These are phyloP conservation scores for Ecliptopera silaceata DNA, from an alignment of 2,888 invertebrate species.

Conservation along the genomic window DNA sequence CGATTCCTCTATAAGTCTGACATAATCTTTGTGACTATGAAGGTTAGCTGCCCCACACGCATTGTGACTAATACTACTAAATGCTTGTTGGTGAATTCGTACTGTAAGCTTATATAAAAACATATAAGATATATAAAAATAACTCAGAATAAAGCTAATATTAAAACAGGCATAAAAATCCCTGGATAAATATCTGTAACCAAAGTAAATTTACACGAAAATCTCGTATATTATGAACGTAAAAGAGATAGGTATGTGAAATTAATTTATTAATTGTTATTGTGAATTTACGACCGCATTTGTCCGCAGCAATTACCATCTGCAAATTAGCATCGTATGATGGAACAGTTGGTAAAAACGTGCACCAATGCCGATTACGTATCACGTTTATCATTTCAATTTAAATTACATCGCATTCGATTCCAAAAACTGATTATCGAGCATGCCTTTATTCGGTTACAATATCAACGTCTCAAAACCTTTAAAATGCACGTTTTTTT, in stretches of 20 bases:
- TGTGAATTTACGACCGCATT: constrained; percentile 3
- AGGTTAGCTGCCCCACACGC: too few relatives aligned
- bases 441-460: constrained; percentile 31
- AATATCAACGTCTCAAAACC: constrained; percentile 27
- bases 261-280: constrained; percentile 4
- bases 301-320: constrained; percentile 13
- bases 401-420: constrained; percentile 36
- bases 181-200: too few relatives aligned
- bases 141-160: too few relatives aligned
- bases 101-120: too few relatives aligned
- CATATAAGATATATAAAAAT: too few relatives aligned
- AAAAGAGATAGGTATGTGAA: not conserved
- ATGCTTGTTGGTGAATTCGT: too few relatives aligned
- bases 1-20: too few relatives aligned
- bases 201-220: too few relatives aligned
- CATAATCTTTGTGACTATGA: too few relatives aligned
- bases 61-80: too few relatives aligned
- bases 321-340: constrained; percentile 13
- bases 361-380: constrained; percentile 34
- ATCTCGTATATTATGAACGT: too few relatives aligned
- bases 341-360: constrained; percentile 27
- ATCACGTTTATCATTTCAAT: constrained; percentile 38
- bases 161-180: too few relatives aligned
- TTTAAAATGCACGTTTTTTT: constrained; percentile 31
- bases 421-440: constrained; percentile 38